A percentile compares a stretch with the other conserved stretches of the same genome.
Evolutionary conservation across 2,797 vertebrate species (phyloP).

Genomic region (Selene dorsalis): DNA sequence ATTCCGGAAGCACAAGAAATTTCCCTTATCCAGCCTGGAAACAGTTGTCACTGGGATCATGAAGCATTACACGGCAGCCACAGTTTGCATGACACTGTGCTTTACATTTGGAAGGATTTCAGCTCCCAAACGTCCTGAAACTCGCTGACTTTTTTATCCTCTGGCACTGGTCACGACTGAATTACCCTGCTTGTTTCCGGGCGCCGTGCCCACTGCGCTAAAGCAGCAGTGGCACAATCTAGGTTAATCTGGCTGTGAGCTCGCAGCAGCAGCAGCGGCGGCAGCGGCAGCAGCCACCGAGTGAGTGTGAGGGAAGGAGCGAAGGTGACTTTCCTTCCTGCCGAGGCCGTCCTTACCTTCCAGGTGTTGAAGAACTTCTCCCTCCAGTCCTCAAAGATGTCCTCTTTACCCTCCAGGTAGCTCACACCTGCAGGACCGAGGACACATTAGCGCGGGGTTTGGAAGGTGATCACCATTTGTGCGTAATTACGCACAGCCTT

Average conservation of each 20-base stretch:
- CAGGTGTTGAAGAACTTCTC: constrained; percentile 96
- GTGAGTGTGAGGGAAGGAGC: neutral
- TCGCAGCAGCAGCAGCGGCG: constrained; percentile 3
- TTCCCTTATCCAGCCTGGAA: neutral
- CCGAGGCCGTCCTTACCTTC: constrained; percentile 83
- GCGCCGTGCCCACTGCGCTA: constrained; percentile 46
- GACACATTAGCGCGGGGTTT: constrained; percentile 5
- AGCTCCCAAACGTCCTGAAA: constrained; percentile 25
- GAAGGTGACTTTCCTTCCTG: constrained; percentile 58
- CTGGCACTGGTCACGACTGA: constrained; percentile 21
- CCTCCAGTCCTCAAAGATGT: constrained; percentile 90
- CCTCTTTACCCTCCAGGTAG: constrained; percentile 90
- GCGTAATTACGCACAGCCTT: constrained; percentile 35
- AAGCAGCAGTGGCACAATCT: constrained; percentile 57
- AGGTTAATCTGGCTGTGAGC: constrained; percentile 62
- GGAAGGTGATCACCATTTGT: neutral
- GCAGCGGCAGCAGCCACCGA: neutral
- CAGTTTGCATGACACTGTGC: constrained; percentile 5
- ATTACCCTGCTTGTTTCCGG: constrained; percentile 41
- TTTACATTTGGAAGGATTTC: constrained; percentile 35
- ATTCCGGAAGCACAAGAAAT: too few relatives aligned
- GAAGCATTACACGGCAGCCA: neutral
- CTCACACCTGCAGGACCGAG: constrained; percentile 87
- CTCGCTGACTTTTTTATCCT: constrained; percentile 50
- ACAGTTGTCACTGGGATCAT: neutral